A percentile compares a stretch with the other conserved stretches of the same genome.
Evolutionary conservation across 2,113 vertebrate genomes (phyloP).

Genomic region (Labrus mixtus): DNA sequence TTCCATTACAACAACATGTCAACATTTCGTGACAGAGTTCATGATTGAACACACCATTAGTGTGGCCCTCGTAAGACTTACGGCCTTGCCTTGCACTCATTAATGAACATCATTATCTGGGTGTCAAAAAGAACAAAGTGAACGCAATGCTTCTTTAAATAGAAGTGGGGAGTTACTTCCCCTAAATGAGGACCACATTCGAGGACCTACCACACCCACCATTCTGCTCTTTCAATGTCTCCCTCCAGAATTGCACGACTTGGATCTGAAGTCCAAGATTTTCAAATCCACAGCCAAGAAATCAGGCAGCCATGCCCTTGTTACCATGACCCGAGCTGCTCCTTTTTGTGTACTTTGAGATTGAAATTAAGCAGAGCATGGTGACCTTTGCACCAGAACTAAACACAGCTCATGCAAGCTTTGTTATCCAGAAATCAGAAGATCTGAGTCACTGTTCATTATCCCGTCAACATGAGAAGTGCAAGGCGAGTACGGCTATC

Average conservation of each 20-base stretch:
- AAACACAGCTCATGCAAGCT: constrained; percentile 44
- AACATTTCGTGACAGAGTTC: constrained; percentile 60
- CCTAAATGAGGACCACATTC: constrained; percentile 63
- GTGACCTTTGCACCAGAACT: constrained; percentile 56
- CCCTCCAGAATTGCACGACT: constrained; percentile 40
- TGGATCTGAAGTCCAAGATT: constrained; percentile 35
- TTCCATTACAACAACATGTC: constrained; percentile 56
- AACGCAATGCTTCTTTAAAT: constrained; percentile 18
- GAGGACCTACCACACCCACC: constrained; percentile 55
- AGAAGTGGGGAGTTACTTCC: constrained; percentile 16
- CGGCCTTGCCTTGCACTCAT: neutral
- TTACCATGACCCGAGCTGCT: constrained; percentile 43
- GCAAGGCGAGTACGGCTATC: neutral
- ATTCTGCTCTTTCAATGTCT: constrained; percentile 39
- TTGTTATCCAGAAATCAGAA: constrained; percentile 47
- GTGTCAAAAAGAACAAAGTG: constrained; percentile 15
- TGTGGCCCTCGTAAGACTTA: constrained; percentile 8
- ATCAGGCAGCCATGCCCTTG: constrained; percentile 42
- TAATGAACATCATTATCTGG: constrained; percentile 32
- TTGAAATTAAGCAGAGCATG: constrained; percentile 41
- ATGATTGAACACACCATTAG: constrained; percentile 42
- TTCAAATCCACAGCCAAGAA: constrained; percentile 56
- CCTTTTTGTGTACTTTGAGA: constrained; percentile 41
- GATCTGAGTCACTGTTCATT: constrained; percentile 55
- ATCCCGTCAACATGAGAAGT: constrained; percentile 24